Evolutionary conservation across 2,113 vertebrate species (phyloP).

Genomic region (Prietella phreatophila): DNA sequence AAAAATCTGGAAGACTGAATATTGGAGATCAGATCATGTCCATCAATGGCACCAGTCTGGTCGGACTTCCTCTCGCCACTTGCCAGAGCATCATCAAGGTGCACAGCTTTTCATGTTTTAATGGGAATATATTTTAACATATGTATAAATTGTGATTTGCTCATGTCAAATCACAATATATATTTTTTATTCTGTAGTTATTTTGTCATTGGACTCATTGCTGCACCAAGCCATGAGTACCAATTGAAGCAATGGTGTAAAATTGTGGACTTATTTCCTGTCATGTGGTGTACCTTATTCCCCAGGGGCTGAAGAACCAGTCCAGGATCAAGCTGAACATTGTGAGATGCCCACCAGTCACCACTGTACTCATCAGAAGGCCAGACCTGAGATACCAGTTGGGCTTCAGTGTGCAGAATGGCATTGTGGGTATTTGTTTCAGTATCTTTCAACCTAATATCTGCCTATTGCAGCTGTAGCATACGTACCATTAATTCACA

Average conservation of each 20-base stretch:
- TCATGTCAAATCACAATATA: neutral
- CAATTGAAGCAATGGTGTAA: neutral
- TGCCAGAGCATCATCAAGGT: conserved; percentile 99
- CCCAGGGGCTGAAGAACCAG: conserved; percentile 91
- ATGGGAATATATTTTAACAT: neutral
- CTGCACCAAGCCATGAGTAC: neutral
- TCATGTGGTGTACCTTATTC: conserved; percentile 14
- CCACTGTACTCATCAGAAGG: conserved; percentile 92
- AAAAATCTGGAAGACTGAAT: conserved; percentile 90
- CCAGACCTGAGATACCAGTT: conserved; percentile 93
- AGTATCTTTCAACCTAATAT: neutral
- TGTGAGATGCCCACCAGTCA: conserved; percentile 94
- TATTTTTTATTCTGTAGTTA: neutral
- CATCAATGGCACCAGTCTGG: conserved; percentile 94
- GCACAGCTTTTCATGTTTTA: neutral
- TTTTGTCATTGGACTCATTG: neutral
- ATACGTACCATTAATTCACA: neutral
- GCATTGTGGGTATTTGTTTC: conserved; percentile 81
- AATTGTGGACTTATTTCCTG: neutral
- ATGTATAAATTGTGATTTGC: neutral
- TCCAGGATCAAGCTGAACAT: conserved; percentile 90
- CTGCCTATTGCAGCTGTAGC: neutral
- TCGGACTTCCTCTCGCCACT: conserved; percentile 95
- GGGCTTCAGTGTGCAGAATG: conserved; percentile 97
- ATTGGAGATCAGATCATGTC: conserved; percentile 99